phyloP scores from a whole-genome alignment of 2,113 vertebrate species.

The Guaruba guarouba region DNA sequence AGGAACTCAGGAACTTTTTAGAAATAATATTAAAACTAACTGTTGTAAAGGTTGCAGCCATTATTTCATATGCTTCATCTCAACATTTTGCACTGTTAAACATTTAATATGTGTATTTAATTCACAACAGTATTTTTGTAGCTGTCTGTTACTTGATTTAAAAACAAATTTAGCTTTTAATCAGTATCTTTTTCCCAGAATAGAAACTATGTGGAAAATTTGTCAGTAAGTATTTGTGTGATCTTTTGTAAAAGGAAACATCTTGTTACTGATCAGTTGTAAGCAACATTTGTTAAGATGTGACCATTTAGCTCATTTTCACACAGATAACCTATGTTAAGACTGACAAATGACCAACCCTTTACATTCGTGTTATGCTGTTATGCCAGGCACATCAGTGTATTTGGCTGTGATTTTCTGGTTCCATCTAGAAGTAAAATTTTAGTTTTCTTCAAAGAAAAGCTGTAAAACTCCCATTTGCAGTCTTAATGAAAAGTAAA shows the following conservation, averaged over 20 bases:
- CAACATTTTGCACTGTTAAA: constrained; percentile 77
- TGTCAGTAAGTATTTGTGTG: constrained; percentile 23
- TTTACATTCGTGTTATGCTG: not conserved
- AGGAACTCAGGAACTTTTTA: constrained; percentile 75
- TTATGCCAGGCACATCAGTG: not conserved
- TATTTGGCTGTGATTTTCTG: not conserved
- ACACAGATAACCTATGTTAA: not conserved
- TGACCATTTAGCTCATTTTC: constrained; percentile 18
- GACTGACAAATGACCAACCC: not conserved
- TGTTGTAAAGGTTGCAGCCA: constrained; percentile 71
- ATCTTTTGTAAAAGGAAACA: constrained; percentile 41
- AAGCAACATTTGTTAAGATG: not conserved
- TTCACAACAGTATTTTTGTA: constrained; percentile 72
- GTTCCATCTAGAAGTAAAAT: not conserved
- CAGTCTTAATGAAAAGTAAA: not conserved
- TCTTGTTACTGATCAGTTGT: constrained; percentile 45
- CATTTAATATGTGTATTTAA: constrained; percentile 74
- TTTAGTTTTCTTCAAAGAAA: not conserved
- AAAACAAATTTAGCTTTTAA: constrained; percentile 60
- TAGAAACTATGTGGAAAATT: constrained; percentile 29
- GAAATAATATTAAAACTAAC: constrained; percentile 49
- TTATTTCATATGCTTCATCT: constrained; percentile 76
- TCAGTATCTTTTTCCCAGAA: constrained; percentile 55
- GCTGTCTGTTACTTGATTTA: constrained; percentile 65
- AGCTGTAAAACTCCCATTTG: not conserved